Conservation (phyloP, 2,888 invertebrate species). For the Orchesella flavescens region DNA sequence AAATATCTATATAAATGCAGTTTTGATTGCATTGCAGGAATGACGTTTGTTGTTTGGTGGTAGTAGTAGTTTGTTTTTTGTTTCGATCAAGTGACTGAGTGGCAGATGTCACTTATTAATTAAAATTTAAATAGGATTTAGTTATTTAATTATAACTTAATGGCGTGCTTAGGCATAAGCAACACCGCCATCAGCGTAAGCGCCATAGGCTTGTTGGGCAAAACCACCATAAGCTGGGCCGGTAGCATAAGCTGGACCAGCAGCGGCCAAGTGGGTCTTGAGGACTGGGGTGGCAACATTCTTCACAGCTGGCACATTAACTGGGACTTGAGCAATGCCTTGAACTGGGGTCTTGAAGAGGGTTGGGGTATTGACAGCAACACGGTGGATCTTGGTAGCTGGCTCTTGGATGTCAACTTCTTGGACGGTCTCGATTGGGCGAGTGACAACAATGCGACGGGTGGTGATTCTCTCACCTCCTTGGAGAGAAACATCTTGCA, state of each 20-base stretch:
- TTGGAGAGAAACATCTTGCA: constrained; percentile 76
- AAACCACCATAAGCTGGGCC: constrained; percentile 37
- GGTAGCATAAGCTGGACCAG: constrained; percentile 42
- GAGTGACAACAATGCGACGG: constrained; percentile 79
- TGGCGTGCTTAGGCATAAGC: constrained; percentile 22
- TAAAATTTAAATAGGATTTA: constrained; percentile 54
- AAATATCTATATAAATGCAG: constrained; percentile 41
- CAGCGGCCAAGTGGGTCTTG: constrained; percentile 62
- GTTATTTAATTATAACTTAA: constrained; percentile 16
- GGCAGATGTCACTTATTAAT: constrained; percentile 43
- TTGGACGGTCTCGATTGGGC: constrained; percentile 79
- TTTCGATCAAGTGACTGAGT: constrained; percentile 29
- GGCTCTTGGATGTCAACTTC: constrained; percentile 78
- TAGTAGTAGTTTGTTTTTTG: constrained; percentile 12
- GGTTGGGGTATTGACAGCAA: constrained; percentile 78
- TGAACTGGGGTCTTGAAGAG: constrained; percentile 76
- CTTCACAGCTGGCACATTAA: constrained; percentile 69
- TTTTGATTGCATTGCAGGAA: constrained; percentile 37
- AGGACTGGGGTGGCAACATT: constrained; percentile 70
- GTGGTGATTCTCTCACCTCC: constrained; percentile 78
- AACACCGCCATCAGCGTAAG: constrained; percentile 11
- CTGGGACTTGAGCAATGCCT: constrained; percentile 74
- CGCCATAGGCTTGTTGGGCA: constrained; percentile 13
- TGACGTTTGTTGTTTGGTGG: constrained; percentile 14
- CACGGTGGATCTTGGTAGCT: constrained; percentile 78